Conservation (phyloP, 2,888 invertebrate genomes). For the Physocephala rufipes region DNA sequence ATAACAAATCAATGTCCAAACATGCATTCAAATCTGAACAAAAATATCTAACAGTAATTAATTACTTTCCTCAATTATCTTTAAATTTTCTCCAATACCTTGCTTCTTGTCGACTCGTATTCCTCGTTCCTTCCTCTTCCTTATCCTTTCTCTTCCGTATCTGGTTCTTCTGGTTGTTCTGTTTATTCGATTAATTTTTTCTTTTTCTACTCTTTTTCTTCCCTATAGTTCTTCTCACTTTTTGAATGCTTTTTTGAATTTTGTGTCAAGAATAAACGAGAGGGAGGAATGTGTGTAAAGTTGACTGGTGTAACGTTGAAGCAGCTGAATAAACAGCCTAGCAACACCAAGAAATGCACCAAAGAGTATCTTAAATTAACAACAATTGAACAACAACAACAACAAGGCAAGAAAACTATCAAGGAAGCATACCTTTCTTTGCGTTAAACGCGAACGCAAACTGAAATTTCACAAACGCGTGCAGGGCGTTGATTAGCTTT, state of each 20-base stretch:
- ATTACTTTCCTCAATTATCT: too few relatives aligned
- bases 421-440: conserved; percentile 2
- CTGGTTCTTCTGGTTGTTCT: neutral
- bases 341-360: neutral
- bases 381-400: conserved; percentile 13
- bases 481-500: conserved; percentile 57
- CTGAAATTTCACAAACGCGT: conserved; percentile 27
- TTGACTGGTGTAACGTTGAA: conserved; percentile 18
- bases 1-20: too few relatives aligned
- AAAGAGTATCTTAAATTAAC: neutral
- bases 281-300: neutral
- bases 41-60: too few relatives aligned
- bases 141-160: neutral
- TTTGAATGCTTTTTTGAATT: too few relatives aligned
- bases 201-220: neutral
- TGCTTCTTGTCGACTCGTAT: too few relatives aligned
- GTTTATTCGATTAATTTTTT: neutral
- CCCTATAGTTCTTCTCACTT: conserved; percentile 29
- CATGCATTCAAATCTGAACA: too few relatives aligned
- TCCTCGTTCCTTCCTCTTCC: neutral
- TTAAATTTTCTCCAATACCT: too few relatives aligned
- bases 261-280: too few relatives aligned
- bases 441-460: neutral
- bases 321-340: neutral
- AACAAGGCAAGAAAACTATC: conserved; percentile 5